These are phyloP conservation scores for Sturnus vulgaris DNA, from an alignment of 2,113 vertebrate species.

Conservation along the genomic window DNA sequence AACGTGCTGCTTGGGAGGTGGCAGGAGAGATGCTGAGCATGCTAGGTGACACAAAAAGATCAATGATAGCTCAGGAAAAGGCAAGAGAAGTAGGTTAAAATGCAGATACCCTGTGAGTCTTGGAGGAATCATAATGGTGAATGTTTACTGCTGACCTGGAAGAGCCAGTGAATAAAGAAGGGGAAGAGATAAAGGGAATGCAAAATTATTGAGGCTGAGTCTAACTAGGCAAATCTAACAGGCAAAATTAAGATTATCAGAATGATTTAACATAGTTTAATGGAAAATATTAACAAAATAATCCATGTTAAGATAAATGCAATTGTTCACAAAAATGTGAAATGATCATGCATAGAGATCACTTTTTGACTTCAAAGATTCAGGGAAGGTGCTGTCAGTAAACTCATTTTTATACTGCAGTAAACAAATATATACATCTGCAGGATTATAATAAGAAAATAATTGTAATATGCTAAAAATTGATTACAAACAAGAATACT, in stretches of 20 bases:
- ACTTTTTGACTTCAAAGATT: background rate
- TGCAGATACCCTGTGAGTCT: background rate
- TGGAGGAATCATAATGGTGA: background rate
- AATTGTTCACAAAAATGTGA: background rate
- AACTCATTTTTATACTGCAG: background rate
- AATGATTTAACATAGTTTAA: background rate
- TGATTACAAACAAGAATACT: background rate
- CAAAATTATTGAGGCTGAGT: background rate
- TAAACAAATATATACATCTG: background rate
- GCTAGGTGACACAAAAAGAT: background rate
- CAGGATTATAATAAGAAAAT: background rate
- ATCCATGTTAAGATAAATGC: background rate
- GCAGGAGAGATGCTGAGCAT: background rate
- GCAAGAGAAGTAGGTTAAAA: slow-evolving; percentile 17
- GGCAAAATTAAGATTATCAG: background rate
- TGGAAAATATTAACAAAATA: background rate
- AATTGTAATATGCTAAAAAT: background rate
- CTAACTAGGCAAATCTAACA: background rate
- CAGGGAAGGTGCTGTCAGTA: background rate
- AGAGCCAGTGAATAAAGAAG: background rate
- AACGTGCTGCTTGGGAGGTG: background rate
- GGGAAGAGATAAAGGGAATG: background rate
- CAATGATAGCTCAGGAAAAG: background rate
- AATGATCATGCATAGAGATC: background rate
- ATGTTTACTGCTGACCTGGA: background rate